Base-by-base conservation (phyloP, 1,140 invertebrate genomes). In the Nasonia vitripennis region DNA sequence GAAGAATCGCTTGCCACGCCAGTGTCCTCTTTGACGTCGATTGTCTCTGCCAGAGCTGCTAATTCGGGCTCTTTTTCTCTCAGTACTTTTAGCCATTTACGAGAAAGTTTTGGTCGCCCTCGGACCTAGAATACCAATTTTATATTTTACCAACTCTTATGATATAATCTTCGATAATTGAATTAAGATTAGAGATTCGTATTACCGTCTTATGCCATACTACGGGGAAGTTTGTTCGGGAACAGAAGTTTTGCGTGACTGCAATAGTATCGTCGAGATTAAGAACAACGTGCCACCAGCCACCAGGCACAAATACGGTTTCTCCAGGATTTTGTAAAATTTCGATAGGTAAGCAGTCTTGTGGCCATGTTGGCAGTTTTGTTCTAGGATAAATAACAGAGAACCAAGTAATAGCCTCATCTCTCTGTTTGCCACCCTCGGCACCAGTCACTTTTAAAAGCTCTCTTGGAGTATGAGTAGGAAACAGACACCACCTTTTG, bases 371-470 rank as follows among this genome's bases (percentile, higher is more conserved):
- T 37, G 97, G 95, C 83, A 96, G 93, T 92, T 99, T 96, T 45
- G 98, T 99, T 91, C 97, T 96, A n/a, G 98, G 98, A 94, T 99
- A 99, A 90, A 99, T 97, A 55, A 98, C 94, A 88, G 95, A 96
- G 91, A 99, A 99, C 99, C 99, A 99, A 5, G 98, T 99, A 55
- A 99, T 97, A 81, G 99, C 99, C 94, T 99, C 99, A 92, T 99
- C 98, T 81, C 97, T 95, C 91, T 99, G 98, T 91, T 99, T 99
- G 0, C 98, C 98, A 67, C 98, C 98, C 92, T 99, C 97, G 10
- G 94, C 93, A 77, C 96, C 95, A 34, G 96, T 96, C 4, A 99
- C 97, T 94, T 99, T 99, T 2, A 99, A 94, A 74, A 99, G 90
- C 89, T 99, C 98, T 91, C 98, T 97, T 0, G 99, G 98, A 31